phyloP scores from a whole-genome alignment of 2,113 vertebrate species.

The Taurulus bubalis region DNA sequence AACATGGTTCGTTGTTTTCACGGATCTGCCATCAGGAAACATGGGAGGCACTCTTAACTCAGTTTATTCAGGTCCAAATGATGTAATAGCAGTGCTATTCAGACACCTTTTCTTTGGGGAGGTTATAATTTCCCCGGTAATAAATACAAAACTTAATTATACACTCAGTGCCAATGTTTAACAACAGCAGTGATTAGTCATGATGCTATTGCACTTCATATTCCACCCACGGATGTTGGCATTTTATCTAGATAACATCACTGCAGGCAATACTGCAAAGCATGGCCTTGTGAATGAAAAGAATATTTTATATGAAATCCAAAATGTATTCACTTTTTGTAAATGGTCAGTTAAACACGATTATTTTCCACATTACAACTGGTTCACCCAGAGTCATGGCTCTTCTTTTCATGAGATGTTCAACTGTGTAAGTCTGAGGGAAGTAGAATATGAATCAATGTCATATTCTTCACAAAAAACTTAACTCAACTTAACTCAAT shows the following conservation, averaged over 20 bases:
- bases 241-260: conserved; percentile 16
- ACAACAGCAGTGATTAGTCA: conserved; percentile 10
- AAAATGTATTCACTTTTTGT: conserved; percentile 6
- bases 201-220: conserved; percentile 13
- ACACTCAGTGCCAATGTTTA: conserved; percentile 22
- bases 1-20: conserved; percentile 20
- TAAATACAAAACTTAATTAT: conserved; percentile 34
- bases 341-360: not conserved
- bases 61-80: conserved; percentile 27
- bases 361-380: not conserved
- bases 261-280: conserved; percentile 14
- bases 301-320: not conserved
- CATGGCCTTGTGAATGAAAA: conserved; percentile 11
- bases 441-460: conserved; percentile 15
- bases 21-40: not conserved
- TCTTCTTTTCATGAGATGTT: not conserved
- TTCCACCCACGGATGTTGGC: not conserved
- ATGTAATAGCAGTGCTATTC: conserved; percentile 16
- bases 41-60: not conserved
- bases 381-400: conserved; percentile 1
- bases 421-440: not conserved
- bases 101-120: not conserved
- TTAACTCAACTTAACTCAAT: no score
- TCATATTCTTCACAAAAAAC: conserved; percentile 2
- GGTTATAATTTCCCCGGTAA: conserved; percentile 12